Evolutionary conservation across 2,797 vertebrate species (phyloP).

Genomic region (Vespertilio murinus): DNA sequence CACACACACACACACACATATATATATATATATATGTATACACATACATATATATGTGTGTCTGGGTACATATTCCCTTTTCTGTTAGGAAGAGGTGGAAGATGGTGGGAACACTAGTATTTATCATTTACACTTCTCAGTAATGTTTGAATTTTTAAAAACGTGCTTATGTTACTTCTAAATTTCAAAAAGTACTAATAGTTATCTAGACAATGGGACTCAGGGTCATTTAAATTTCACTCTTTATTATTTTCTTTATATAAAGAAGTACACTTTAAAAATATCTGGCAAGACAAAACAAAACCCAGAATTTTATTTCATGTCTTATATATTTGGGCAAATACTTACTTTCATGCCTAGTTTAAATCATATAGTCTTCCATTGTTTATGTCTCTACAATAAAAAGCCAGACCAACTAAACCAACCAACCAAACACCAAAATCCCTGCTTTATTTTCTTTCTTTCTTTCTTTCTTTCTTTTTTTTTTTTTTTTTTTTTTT

Average conservation of each 20-base stretch:
- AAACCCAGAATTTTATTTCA: conserved; percentile 27
- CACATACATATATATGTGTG: neutral
- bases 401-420: neutral
- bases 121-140: conserved; percentile 10
- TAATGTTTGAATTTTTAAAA: conserved; percentile 17
- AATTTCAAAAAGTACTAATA: neutral
- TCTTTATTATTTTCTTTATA: neutral
- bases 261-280: neutral
- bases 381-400: neutral
- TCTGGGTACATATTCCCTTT: neutral
- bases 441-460: neutral
- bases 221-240: neutral
- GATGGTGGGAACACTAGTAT: neutral
- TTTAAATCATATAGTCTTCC: neutral
- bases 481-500: conserved; percentile 41
- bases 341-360: neutral
- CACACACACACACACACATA: neutral
- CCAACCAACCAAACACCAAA: neutral
- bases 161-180: neutral
- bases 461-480: too few relatives aligned
- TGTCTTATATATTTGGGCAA: conserved; percentile 6
- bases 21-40: too few relatives aligned
- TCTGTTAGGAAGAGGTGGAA: neutral
- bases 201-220: neutral
- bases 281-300: conserved; percentile 15